Percentiles rank a stretch among this genome's conserved stretches.
phyloP scores from a whole-genome alignment of 2,888 invertebrate genomes.

The Diarsia brunnea region DNA sequence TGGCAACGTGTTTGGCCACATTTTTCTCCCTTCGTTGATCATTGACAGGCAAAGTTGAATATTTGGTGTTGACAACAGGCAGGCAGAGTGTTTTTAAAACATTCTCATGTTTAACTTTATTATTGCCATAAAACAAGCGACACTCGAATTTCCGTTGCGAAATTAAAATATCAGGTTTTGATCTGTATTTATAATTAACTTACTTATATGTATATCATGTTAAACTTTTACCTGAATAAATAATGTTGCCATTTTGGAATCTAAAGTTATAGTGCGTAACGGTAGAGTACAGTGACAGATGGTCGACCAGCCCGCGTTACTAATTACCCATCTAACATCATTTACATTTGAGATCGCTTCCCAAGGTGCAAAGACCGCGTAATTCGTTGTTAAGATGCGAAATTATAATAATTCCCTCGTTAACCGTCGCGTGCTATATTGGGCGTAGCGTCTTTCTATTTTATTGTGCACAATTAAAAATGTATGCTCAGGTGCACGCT shows the following conservation, averaged over 20 bases:
- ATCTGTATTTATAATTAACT: conserved; percentile 25
- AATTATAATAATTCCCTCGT: conserved; percentile 60
- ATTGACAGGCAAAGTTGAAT: background rate
- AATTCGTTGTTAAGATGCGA: conserved; percentile 59
- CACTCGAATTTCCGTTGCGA: conserved; percentile 13
- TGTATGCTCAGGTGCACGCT: conserved; percentile 52
- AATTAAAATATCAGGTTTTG: conserved; percentile 28
- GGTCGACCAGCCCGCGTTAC: conserved; percentile 58
- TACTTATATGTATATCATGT: background rate
- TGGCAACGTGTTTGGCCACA: background rate
- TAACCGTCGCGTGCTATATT: conserved; percentile 64
- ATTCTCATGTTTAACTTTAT: conserved; percentile 14
- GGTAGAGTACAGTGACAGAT: conserved; percentile 55
- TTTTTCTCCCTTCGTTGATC: background rate
- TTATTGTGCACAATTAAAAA: conserved; percentile 51
- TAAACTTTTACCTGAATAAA: conserved; percentile 9
- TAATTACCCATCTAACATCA: conserved; percentile 58
- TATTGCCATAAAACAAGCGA: conserved; percentile 10
- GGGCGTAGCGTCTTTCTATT: conserved; percentile 53
- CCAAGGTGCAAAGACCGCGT: conserved; percentile 63
- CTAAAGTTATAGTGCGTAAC: conserved; percentile 25
- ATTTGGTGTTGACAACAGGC: background rate
- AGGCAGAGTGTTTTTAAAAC: conserved; percentile 36
- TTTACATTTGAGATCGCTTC: conserved; percentile 56
- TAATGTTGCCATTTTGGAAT: conserved; percentile 24